Percentiles rank a stretch among this genome's conserved stretches.
Evolutionary conservation across 2,888 invertebrate genomes (phyloP).

Genomic region (Gerris lacustris): DNA sequence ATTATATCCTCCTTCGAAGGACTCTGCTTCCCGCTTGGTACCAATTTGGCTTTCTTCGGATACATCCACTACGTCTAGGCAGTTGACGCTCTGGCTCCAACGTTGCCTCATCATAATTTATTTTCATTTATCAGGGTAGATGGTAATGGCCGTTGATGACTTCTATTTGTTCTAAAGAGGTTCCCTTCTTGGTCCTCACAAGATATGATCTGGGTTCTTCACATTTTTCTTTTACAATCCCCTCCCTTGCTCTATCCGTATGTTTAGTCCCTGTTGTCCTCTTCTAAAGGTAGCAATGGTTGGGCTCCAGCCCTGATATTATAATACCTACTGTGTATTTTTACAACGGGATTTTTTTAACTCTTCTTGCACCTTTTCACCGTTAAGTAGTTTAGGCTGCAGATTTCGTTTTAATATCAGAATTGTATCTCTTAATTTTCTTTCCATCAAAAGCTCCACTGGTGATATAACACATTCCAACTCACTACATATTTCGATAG

Average conservation of each 20-base stretch:
- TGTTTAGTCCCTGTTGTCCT: neutral
- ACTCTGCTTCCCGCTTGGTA: too few relatives aligned
- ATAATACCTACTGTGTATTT: neutral
- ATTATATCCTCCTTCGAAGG: too few relatives aligned
- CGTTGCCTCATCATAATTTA: too few relatives aligned
- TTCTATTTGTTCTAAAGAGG: neutral
- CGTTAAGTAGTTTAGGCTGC: neutral
- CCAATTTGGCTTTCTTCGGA: too few relatives aligned
- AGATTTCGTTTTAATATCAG: neutral
- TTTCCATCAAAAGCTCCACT: neutral
- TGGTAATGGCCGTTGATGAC: neutral
- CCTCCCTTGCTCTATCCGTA: neutral
- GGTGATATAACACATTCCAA: neutral
- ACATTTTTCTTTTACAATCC: neutral
- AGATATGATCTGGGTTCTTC: neutral
- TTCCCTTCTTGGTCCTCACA: neutral
- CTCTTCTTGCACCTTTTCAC: neutral
- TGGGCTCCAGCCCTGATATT: neutral
- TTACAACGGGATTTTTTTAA: neutral
- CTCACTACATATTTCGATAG: neutral
- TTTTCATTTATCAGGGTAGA: too few relatives aligned
- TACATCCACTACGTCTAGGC: too few relatives aligned
- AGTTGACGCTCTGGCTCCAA: too few relatives aligned
- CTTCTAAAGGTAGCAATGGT: neutral
- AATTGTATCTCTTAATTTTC: neutral